Percentiles rank a stretch among this genome's conserved stretches.
Conservation (phyloP, 2,113 vertebrate species). For the Lepus europaeus region DNA sequence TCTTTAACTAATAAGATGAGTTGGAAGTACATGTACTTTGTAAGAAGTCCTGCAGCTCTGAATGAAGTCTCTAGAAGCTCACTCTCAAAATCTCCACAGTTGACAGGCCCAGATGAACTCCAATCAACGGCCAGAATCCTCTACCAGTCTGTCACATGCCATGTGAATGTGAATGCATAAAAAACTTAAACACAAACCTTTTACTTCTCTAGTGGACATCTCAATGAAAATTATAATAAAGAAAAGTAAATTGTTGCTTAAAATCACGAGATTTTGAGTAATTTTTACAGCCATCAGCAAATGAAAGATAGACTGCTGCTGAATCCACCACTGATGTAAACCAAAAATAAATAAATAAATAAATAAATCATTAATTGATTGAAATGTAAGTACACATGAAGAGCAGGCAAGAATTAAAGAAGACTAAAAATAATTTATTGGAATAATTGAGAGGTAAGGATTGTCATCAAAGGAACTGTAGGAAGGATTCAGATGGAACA, state of each 20-base stretch:
- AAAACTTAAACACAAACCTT: not conserved
- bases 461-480: not conserved
- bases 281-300: not conserved
- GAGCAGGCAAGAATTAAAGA: not conserved
- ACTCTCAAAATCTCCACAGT: not conserved
- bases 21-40: not conserved
- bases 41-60: not conserved
- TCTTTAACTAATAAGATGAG: not conserved
- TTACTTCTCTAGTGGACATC: not conserved
- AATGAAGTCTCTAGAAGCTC: not conserved
- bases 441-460: not conserved
- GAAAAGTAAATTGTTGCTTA: not conserved
- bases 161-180: not conserved
- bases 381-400: not conserved
- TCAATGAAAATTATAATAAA: not conserved
- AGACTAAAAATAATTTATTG: not conserved
- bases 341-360: not conserved
- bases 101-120: not conserved
- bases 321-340: not conserved
- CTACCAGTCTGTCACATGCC: not conserved
- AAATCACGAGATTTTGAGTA: not conserved
- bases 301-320: not conserved
- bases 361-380: not conserved
- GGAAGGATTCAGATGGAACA: not conserved
- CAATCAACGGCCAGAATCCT: not conserved